Evolutionary conservation across 2,888 invertebrate genomes (phyloP), one percentile per base, ranked within the genome.

Genomic region (Horisme vitalbata): DNA sequence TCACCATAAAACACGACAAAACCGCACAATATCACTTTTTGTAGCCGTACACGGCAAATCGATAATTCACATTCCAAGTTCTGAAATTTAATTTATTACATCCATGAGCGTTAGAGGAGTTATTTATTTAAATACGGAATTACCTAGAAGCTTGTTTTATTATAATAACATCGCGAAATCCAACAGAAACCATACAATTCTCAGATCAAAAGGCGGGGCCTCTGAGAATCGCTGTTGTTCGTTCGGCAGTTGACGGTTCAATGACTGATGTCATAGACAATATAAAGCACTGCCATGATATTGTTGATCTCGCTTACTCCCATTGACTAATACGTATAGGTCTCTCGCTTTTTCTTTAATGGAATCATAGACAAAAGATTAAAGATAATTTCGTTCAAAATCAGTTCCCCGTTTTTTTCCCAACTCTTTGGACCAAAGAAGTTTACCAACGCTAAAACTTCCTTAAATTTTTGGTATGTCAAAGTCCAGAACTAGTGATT

Each of bases 161-260:
- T 82, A 76, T 68, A 79, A 68, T 79, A 80, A 72, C 85, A 85
- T 88, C 74, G 81, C 86, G 83, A 71, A 79, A 79, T 71, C 73
- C 71, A 78, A 76, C 73, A 75, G 68, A 82, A 82, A 75, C 76
- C 73, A 73, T 79, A 76, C 79, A 83, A 77, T 78, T 78, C 78
- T 76, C 74, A 71, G 65, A 55, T 71, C 75, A 73, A 79, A 71
- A 89, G 87, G 88, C 88, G 88, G 85, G 88, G 87, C 83, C 83
- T 85, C 68, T 56, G 73, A 76, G 76, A 75, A 75, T 79, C 73
- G 67, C 74, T 74, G 71, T 83, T 77, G 84, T 78, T 84, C 82
- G 80, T 79, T 83, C 82, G 82, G 75, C 80, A 74, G 73, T 72
- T 75, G 75, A 75, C 73, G 80, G 83, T 82, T 80, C 79, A 79